Conservation (phyloP, 2,113 vertebrate genomes). For the Melospiza melodia region DNA sequence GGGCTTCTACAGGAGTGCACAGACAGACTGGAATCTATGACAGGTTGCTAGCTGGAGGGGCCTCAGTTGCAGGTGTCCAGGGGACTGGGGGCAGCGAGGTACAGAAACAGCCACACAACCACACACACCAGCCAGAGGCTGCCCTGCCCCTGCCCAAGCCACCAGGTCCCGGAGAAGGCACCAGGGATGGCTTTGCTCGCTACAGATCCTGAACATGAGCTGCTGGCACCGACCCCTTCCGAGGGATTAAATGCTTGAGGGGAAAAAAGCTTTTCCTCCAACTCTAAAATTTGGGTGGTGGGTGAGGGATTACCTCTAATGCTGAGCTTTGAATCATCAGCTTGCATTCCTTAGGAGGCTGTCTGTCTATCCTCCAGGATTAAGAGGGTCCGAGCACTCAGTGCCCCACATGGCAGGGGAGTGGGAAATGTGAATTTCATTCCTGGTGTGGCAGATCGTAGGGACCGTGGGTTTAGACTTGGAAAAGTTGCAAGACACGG, state of each 20-base stretch:
- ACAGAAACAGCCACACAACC: not conserved
- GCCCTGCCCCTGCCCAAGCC: not conserved
- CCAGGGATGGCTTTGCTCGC: fast-evolving
- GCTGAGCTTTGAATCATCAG: not conserved
- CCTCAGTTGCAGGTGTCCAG: fast-evolving
- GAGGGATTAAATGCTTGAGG: not conserved
- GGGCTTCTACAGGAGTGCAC: not conserved
- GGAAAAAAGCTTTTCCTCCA: not conserved
- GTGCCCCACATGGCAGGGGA: not conserved
- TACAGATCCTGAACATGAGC: not conserved
- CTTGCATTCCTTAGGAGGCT: not conserved
- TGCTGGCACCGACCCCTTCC: not conserved
- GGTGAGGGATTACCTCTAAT: not conserved
- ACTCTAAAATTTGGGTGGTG: not conserved
- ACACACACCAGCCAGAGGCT: not conserved
- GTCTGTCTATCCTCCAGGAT: not conserved
- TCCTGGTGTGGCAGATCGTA: not conserved
- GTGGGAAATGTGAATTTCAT: not conserved
- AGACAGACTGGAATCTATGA: not conserved
- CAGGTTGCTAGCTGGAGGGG: not conserved
- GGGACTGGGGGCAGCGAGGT: fast-evolving
- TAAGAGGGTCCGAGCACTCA: not conserved
- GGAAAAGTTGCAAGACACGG: not conserved
- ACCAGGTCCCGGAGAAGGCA: not conserved
- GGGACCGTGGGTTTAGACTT: not conserved